Evolutionary conservation across 2,888 invertebrate genomes (phyloP), one percentile per base, ranked within the genome.

Genomic region (Oegoconia quadripuncta): DNA sequence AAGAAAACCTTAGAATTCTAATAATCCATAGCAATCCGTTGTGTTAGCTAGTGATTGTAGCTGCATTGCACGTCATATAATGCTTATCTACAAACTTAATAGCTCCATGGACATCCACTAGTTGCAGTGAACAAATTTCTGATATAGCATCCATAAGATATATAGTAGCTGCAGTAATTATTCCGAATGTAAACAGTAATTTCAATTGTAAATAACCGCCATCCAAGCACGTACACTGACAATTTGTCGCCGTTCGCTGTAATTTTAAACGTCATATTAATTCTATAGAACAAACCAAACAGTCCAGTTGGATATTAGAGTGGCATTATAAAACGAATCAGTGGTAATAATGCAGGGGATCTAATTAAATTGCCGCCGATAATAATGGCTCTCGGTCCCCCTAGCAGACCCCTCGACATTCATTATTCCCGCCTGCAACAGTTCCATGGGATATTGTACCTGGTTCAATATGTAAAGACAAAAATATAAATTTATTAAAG

Each of bases 311-410:
- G 68, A 61, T 74, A 77, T 81, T 76, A 81, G 74, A 72, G 64
- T 64, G 70, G 73, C 67, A 80, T 82, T 86, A 79, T 74, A 79
- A 76, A 80, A 77, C 72, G 80, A 84, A 84, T 86, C 84, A 80
- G 79, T 74, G 76, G 82, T 80, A 82, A 79, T 86, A 83, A 74
- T 71, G 75, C 64, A 72, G 80, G 82, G 84, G 79, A 76, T 84
- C 80, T 86, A 87, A 87, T 87, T 87, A 84, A 87, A 87, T 86
- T 83, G 84, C 81, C 75, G 73, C 82, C 81, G 71, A 81, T 84
- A 82, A 87, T 86, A 86, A 86, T 81, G 80, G 82, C 74, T 74
- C 71, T 72, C 69, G 64, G 67, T 68, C 63, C 83, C 81, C 86
- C 78, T 73, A 47, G 62, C 69, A 73, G 77, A 69, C 75, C 82